Evolutionary conservation across 2,888 invertebrate species (phyloP), one percentile per base, ranked within the genome.

Genomic region (Microctonus brassicae): DNA sequence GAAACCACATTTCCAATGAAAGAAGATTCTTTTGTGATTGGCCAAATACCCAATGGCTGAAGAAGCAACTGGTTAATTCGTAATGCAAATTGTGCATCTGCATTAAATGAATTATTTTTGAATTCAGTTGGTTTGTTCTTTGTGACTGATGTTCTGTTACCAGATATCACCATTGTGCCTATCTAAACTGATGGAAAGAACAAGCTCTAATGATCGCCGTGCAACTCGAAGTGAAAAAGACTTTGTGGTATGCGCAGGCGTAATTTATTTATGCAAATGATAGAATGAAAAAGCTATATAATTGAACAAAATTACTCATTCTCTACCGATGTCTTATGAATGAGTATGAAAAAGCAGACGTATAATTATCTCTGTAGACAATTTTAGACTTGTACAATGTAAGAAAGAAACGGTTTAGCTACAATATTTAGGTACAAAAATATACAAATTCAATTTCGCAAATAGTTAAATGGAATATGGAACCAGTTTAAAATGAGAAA

Each of bases 61-160:
- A 84, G 60, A 5, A 84, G 74, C 76, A 79, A 82, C 6, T 81
- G 82, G 33, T 81, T 84, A 73, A 83, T 63, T n/a, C 78, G 76
- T 4, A n/a, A 39, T 39, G 39, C 5, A 1, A 39, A 39, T 13
- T 39, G 39, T 39, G 74, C 29, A 33, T 77, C 69, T 7, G 52
- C 39, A 4, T 53, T 22, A 17, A n/a, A 33, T 6, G 33, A 36
- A 7, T 2, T 1, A 61, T 36, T 24, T 7, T 33, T 29, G 17
- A 52, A 11, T 22, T 64, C 33, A 33, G 7, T 4, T 53, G 17
- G 17, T 33, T 6, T 11, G 20, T 52, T 53, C 33, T 39, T 13
- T 11, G 13, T n/a, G n/a, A n/a, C n/a, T 36, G 36, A 36, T 9
- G 11, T 36, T 4, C 11, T 36, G 0, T 10, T 5, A 36, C 6